These are phyloP conservation scores for Brachyhypopomus occidentalis DNA, from an alignment of 2,113 vertebrate genomes.

Conservation along the genomic window DNA sequence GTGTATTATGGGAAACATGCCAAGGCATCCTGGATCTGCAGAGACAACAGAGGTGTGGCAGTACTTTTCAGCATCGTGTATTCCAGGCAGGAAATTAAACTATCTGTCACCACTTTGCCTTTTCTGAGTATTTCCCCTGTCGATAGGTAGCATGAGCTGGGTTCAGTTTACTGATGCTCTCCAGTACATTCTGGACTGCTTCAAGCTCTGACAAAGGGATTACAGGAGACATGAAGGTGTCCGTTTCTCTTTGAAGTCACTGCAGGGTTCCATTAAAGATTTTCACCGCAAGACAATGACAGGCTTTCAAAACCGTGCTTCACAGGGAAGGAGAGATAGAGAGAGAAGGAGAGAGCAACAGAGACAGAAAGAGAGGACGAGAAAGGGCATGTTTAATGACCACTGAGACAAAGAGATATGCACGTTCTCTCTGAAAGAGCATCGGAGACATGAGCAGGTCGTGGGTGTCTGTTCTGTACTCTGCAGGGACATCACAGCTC, in stretches of 20 bases:
- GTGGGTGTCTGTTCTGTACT: conserved; percentile 11
- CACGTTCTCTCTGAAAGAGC: conserved; percentile 26
- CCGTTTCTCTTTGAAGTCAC: conserved; percentile 42
- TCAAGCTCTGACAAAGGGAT: conserved; percentile 33
- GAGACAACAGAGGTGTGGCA: not conserved
- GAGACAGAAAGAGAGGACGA: conserved; percentile 20
- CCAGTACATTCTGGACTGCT: conserved; percentile 20
- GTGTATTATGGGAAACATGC: not conserved
- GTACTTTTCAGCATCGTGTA: not conserved
- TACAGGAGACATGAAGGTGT: conserved; percentile 12
- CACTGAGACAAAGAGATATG: conserved; percentile 35
- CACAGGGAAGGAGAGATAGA: conserved; percentile 25
- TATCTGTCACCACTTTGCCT: not conserved
- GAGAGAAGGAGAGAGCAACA: conserved; percentile 13
- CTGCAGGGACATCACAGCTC: not conserved
- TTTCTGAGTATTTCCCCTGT: not conserved
- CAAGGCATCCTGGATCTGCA: not conserved
- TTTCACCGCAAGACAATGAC: conserved; percentile 41
- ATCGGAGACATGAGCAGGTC: conserved; percentile 13
- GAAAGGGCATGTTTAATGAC: conserved; percentile 48
- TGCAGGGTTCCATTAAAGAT: conserved; percentile 52
- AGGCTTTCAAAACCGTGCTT: conserved; percentile 36
- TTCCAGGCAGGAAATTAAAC: conserved; percentile 11
- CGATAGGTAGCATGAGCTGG: not conserved
- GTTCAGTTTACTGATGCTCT: conserved; percentile 29